Evolutionary conservation across 2,888 invertebrate species (phyloP), one percentile per base, ranked within the genome.

Genomic region (Caradrina clavipalpis): DNA sequence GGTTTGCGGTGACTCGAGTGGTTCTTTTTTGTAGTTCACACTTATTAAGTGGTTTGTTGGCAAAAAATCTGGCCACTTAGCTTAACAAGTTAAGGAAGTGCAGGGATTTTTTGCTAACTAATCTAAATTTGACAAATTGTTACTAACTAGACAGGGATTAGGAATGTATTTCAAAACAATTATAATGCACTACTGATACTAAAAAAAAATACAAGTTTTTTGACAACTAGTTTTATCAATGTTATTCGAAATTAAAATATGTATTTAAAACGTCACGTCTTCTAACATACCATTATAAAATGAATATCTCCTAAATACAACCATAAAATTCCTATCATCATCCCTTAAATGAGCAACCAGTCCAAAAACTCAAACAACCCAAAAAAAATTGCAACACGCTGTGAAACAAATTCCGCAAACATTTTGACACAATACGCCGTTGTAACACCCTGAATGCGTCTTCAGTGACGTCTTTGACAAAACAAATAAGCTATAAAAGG

Each of bases 321-420:
- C 17, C 7, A 31, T 26, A 21, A 42, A 77, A 53, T 53, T 17
- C 35, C 47, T n/a, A 67, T 42, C 15, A 62, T 22, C 39, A 26
- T 26, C 50, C 11, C 19, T 35, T 31, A 68, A 60, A 45, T 7
- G 11, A 26, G 3, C 51, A 31, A n/a, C 11, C 21, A 59, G 21
- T 21, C 3, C 42, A 50, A 11, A 47, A 63, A 61, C 2, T 10
- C 0, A 22, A 62, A 60, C 62, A 50, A 13, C 0, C 0, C 10
- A 10, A 21, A 71, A 86, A 78, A 80, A 85, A 60, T 42, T 5
- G 55, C 78, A 71, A 71, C 93, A 87, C 82, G 90, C 93, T 92
- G 93, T 59, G 91, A 77, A 73, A 87, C 87, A 88, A 90, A 92
- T 87, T 87, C 79, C 83, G 69, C 87, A 90, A 92, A 92, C 88